Conservation (phyloP, 1,140 invertebrate genomes). For the Lepidurus apus region DNA sequence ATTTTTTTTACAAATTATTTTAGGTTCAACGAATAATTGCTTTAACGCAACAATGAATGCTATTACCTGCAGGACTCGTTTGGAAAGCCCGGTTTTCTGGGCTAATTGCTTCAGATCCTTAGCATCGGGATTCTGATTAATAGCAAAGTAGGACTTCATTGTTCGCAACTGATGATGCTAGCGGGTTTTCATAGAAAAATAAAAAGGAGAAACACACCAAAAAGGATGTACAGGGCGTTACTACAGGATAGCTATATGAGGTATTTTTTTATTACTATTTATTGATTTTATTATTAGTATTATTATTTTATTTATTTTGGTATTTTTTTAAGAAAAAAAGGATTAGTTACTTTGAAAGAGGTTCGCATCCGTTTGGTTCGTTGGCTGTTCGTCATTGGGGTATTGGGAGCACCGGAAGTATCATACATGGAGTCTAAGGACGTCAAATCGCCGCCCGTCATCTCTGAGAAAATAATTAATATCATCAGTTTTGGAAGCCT, state of each 20-base stretch:
- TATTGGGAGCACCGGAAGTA: slow-evolving; percentile 29
- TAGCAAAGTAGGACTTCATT: slow-evolving; percentile 94
- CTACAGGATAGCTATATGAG: too few species aligned
- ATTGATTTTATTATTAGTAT: too few species aligned
- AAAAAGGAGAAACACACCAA: background rate
- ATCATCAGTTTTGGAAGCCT: background rate
- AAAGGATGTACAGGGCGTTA: background rate
- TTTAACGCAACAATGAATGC: too few species aligned
- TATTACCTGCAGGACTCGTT: slow-evolving; percentile 86
- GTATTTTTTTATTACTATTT: too few species aligned
- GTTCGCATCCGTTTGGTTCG: slow-evolving; percentile 87
- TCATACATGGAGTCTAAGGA: slow-evolving; percentile 34
- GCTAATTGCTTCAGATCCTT: slow-evolving; percentile 92
- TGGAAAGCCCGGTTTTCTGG: slow-evolving; percentile 93
- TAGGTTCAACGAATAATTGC: background rate
- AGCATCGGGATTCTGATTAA: slow-evolving; percentile 96
- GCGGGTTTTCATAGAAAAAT: background rate
- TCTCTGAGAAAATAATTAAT: slow-evolving; percentile 22
- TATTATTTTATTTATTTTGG: too few species aligned
- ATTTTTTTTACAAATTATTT: background rate
- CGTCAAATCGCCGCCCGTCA: slow-evolving; percentile 28
- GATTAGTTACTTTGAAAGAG: slow-evolving; percentile 68
- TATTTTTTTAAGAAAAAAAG: background rate
- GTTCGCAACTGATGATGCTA: slow-evolving; percentile 87
- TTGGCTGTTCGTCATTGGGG: slow-evolving; percentile 44